A percentile compares a stretch with the other conserved stretches of the same genome.
These are phyloP conservation scores for Burhinus oedicnemus DNA, from an alignment of 2,113 vertebrate genomes.

Conservation along the genomic window DNA sequence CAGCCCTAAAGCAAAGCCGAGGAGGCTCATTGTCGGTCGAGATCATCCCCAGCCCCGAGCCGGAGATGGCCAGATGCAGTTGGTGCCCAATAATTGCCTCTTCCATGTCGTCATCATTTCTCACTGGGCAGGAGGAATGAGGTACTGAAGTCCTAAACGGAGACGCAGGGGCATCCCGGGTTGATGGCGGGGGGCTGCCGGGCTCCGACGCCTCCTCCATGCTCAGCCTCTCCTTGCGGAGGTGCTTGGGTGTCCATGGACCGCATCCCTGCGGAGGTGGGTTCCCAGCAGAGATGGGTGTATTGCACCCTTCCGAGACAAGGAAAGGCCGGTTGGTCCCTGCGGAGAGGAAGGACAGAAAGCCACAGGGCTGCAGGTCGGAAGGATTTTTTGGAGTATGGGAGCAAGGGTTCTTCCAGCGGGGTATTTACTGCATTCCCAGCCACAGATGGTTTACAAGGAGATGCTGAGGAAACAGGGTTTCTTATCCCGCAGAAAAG, in stretches of 20 bases:
- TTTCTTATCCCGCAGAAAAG: not conserved
- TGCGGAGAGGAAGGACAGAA: not conserved
- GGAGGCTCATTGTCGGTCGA: constrained; percentile 8
- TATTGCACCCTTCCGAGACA: not conserved
- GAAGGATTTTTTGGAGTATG: no score
- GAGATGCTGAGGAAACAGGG: not conserved
- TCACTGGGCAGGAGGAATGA: not conserved
- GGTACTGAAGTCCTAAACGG: not conserved
- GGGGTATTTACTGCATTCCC: not conserved
- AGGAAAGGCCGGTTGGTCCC: not conserved
- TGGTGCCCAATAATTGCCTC: not conserved
- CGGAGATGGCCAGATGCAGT: not conserved
- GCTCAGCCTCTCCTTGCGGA: not conserved
- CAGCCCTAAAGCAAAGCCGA: constrained; percentile 1
- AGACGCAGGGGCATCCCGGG: not conserved
- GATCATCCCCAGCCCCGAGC: not conserved
- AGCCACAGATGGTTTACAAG: not conserved
- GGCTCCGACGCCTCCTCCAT: fast-evolving
- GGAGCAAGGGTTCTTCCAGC: no score
- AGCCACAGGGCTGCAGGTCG: not conserved
- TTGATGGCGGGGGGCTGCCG: not conserved
- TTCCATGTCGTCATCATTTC: not conserved
- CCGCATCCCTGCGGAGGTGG: not conserved
- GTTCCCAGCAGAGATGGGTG: not conserved
- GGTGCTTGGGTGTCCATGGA: fast-evolving